Evolutionary conservation across 2,797 vertebrate species (phyloP), one percentile per base, ranked within the genome.

Genomic region (Graptemys geographica): DNA sequence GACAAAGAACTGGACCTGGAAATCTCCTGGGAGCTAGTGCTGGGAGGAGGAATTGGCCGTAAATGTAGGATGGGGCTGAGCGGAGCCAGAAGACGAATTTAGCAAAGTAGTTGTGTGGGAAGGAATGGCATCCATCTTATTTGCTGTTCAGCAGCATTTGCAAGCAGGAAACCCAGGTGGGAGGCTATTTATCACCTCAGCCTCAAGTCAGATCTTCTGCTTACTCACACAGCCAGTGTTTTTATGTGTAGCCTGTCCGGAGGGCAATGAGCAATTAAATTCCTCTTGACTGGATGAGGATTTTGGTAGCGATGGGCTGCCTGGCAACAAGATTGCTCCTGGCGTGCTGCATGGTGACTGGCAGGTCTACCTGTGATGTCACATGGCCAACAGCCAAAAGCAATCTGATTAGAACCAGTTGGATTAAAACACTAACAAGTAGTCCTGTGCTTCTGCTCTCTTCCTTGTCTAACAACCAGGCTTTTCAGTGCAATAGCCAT

Each of bases 381-480:
- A 95, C 57, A 74, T 52, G 5, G 91, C 27, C 96, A 97, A 94
- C 93, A 96, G 96, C 92, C 91, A 94, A 89, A 83, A 41, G 0
- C 0, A 0, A 79, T 87, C 86, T 89, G 62, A 86, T 85, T 82
- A 16, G 86, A 84, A 37, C 84, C 84, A 1, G 78, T 92, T 49
- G 82, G 69, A 84, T 82, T 84, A 84, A 33, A 84, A 87, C 3
- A 12, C 72, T 91, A 91, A 87, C 74, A 82, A 53, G 78, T 91
- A 86, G 85, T 94, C 94, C 90, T 96, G 94, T 94, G 92, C 89
- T 96, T 92, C 86, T 79, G 78, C 82, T 95, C 92, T 87, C 87
- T 94, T 96, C 84, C 80, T 33, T 0, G 2, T 51, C 33, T 83
- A 93, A 94, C 57, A 93, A 94, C 96, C 90, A 78, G 25, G 10